Percentiles rank a stretch among this genome's conserved stretches.
phyloP scores from a whole-genome alignment of 2,113 vertebrate species.

The Bubo bubo region DNA sequence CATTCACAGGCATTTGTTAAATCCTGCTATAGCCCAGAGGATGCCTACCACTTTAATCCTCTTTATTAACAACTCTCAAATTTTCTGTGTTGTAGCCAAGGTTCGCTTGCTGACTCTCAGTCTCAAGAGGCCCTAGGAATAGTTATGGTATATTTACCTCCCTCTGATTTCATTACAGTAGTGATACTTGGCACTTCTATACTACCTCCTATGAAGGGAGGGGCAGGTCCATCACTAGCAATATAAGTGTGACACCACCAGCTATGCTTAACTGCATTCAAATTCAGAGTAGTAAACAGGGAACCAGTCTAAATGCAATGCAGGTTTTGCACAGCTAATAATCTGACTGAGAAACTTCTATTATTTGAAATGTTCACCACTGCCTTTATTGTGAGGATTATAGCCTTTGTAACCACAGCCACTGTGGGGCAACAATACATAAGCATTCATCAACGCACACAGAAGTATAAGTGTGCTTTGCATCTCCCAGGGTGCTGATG shows the following conservation, averaged over 20 bases:
- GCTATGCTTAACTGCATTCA: neutral
- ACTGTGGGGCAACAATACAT: neutral
- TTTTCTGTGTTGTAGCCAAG: neutral
- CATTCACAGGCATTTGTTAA: neutral
- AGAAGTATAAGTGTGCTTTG: neutral
- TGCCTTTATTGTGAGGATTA: neutral
- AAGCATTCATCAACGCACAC: neutral
- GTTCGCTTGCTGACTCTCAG: neutral
- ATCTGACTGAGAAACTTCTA: neutral
- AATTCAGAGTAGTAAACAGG: neutral
- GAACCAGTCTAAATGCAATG: neutral
- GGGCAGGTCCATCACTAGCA: neutral
- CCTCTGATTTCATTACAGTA: neutral
- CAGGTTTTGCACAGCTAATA: neutral
- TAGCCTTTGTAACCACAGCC: neutral
- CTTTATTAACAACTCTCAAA: neutral
- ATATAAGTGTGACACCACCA: neutral
- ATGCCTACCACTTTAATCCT: slow-evolving; percentile 43
- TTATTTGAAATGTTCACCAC: neutral
- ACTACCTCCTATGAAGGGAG: neutral
- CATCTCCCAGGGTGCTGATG: neutral
- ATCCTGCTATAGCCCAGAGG: slow-evolving; percentile 33
- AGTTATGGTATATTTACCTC: neutral
- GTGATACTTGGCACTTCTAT: neutral
- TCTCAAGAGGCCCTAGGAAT: neutral